Percentiles rank a stretch among this genome's conserved stretches.
phyloP scores from a whole-genome alignment of 2,113 vertebrate genomes.

The Procavia capensis region DNA sequence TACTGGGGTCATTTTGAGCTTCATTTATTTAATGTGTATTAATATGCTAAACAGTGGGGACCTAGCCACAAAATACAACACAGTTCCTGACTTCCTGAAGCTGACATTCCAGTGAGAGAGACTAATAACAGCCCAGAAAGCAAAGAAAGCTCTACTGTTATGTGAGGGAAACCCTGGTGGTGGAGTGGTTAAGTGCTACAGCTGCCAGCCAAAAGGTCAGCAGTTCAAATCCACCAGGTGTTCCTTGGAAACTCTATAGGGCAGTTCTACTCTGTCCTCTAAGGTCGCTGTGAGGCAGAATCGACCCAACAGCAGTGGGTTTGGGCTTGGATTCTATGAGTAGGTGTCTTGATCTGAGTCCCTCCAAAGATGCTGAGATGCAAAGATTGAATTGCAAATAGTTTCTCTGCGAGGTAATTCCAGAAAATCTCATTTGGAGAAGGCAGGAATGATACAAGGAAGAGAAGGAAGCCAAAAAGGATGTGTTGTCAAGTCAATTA shows the following conservation, averaged over 20 bases:
- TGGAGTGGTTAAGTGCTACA: too few relatives aligned
- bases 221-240: too few relatives aligned
- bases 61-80: background rate
- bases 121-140: background rate
- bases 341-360: background rate
- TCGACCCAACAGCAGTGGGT: too few relatives aligned
- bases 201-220: too few relatives aligned
- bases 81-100: background rate
- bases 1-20: background rate
- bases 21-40: background rate
- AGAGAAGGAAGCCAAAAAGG: background rate
- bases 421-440: background rate
- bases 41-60: background rate
- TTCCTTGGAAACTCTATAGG: too few relatives aligned
- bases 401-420: background rate
- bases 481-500: fast-evolving
- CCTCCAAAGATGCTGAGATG: background rate
- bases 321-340: background rate
- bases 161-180: background rate
- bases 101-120: background rate
- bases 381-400: background rate
- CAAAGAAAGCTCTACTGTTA: background rate
- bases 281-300: too few relatives aligned
- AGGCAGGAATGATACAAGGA: background rate
- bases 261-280: too few relatives aligned